Conservation (phyloP, 2,888 invertebrate genomes). For the Thumatha senex region DNA sequence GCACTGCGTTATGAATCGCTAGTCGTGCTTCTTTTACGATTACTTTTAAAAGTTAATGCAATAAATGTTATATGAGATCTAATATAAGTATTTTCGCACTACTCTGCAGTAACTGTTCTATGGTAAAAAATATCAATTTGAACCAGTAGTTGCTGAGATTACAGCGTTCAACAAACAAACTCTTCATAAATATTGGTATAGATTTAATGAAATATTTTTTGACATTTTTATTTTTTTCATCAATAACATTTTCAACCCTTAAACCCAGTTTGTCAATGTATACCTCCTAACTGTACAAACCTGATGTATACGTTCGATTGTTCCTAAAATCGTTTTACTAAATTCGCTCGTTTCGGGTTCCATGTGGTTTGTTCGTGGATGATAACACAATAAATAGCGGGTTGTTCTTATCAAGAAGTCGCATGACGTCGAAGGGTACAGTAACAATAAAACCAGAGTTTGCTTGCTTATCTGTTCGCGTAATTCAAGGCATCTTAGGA, state of each 20-base stretch:
- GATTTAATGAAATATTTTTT: too few species aligned
- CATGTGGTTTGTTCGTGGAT: constrained; percentile 17
- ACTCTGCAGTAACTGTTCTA: too few species aligned
- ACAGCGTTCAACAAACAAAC: too few species aligned
- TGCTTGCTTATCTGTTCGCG: neutral
- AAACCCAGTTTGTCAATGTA: constrained; percentile 22
- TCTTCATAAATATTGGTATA: too few species aligned
- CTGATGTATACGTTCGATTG: constrained; percentile 13
- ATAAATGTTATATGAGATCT: too few species aligned
- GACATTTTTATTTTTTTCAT: too few species aligned
- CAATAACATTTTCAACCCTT: constrained; percentile 18
- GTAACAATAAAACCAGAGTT: neutral
- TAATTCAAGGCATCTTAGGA: neutral
- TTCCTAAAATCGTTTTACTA: constrained; percentile 14
- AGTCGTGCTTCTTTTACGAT: too few species aligned
- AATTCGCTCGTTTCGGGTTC: constrained; percentile 16
- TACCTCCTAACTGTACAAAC: constrained; percentile 19
- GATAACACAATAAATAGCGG: constrained; percentile 17
- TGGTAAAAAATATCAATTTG: too few species aligned
- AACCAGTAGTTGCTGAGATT: too few species aligned
- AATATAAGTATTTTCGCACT: too few species aligned
- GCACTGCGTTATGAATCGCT: too few species aligned
- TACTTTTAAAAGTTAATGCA: too few species aligned
- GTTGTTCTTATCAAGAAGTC: constrained; percentile 9
- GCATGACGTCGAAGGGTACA: constrained; percentile 3